Base-by-base conservation (phyloP, 2,888 invertebrate genomes). In the Machimus atricapillus region DNA sequence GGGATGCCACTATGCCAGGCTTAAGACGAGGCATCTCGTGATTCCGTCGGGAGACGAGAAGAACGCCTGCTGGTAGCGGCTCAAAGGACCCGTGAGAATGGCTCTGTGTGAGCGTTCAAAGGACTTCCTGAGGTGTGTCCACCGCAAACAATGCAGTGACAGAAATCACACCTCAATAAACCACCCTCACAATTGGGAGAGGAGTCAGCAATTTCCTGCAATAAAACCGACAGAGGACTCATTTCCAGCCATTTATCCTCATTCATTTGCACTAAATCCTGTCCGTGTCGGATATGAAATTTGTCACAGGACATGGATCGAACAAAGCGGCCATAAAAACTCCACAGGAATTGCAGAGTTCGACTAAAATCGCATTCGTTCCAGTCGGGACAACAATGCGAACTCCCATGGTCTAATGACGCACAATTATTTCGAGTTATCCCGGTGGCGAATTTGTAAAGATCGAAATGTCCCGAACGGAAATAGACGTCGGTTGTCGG, bases 131-230 rank as follows among this genome's bases (percentile, higher is more conserved):
- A 79, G 46, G 34, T 76, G 79, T 46, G 27, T 79, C 66, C 12
- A 79, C 79, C 52, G 27, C 19, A 79, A 82, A 58, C 31, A 58
- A 66, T 58, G 58, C 82, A 37, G 82, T 19, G 37, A 82, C 56
- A 58, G 34, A 82, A 82, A 82, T 82, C 82, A 58, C 82, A 82
- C 82, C 82, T 82, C 82, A 82, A 66, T 82, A 82, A 82, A 56
- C 82, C 37, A 19, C 82, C 56, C 66, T 19, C 37, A 52, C 82
- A 58, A 82, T 82, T 58, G 27, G 16, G 9, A 37, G 58, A 58
- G 34, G 23, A 58, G 40, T 66, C 82, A 58, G 82, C 58, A 58
- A 66, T 56, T 82, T 82, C 82, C 58, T 40, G 82, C 58, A 82
- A 82, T 82, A 66, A 82, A 82, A 46, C 56, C 37, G 34, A 56